These are phyloP conservation scores for Ligdia adustata DNA, from an alignment of 2,888 invertebrate species.

Conservation along the genomic window DNA sequence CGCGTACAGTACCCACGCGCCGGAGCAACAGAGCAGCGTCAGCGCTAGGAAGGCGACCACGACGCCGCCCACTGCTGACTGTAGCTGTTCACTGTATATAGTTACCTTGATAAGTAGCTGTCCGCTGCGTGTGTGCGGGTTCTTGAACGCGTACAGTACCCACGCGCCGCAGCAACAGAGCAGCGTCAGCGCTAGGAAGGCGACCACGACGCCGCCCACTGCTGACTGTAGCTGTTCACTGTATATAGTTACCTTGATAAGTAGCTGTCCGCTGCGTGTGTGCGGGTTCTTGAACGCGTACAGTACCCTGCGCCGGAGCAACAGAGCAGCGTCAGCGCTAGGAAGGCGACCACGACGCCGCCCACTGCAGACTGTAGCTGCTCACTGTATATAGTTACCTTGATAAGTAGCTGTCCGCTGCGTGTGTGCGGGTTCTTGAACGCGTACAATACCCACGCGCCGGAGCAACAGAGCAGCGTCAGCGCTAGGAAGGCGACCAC, in stretches of 20 bases:
- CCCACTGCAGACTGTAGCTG: conserved; percentile 57
- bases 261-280: conserved; percentile 96
- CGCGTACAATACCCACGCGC: conserved; percentile 94
- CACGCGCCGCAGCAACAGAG: conserved; percentile 89
- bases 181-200: conserved; percentile 88
- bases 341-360: conserved; percentile 86
- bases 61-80: conserved; percentile 60
- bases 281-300: conserved; percentile 99
- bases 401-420: conserved; percentile 97
- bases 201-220: conserved; percentile 82
- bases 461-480: conserved; percentile 87
- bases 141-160: conserved; percentile 97
- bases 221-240: too few species aligned
- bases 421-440: conserved; percentile 98
- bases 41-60: conserved; percentile 89
- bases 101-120: conserved; percentile 97
- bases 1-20: conserved; percentile 97
- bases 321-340: conserved; percentile 87
- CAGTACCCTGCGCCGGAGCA: conserved; percentile 91
- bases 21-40: conserved; percentile 86
- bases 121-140: conserved; percentile 97
- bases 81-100: conserved; percentile 29
- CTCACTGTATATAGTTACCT: too few species aligned
- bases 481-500: conserved; percentile 89
- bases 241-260: conserved; percentile 98